phyloP scores from a whole-genome alignment of 2,113 vertebrate species.

The Gobius niger region DNA sequence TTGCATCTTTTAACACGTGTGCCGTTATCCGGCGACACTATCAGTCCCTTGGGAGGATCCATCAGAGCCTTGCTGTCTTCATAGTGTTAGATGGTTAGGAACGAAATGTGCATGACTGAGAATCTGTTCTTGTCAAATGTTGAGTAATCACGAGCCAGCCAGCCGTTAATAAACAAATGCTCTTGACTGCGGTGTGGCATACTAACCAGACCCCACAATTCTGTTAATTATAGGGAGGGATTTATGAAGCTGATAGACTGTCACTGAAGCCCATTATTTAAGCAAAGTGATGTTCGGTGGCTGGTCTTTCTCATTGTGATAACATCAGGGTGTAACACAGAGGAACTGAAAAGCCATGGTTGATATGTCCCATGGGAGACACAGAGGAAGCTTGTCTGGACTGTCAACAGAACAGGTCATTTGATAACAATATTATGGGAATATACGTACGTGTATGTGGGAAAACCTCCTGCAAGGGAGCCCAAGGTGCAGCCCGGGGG shows the following conservation, averaged over 20 bases:
- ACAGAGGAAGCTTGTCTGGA: not conserved
- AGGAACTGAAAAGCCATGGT: not conserved
- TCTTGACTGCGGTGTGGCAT: constrained; percentile 43
- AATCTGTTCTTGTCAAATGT: constrained; percentile 74
- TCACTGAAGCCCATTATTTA: constrained; percentile 31
- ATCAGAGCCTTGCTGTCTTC: constrained; percentile 65
- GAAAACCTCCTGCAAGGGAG: too few species aligned
- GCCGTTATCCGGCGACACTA: constrained; percentile 61
- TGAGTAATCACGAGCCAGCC: constrained; percentile 69
- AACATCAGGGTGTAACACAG: not conserved
- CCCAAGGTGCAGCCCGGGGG: too few species aligned
- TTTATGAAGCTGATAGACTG: constrained; percentile 47
- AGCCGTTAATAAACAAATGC: constrained; percentile 71
- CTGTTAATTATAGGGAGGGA: constrained; percentile 57
- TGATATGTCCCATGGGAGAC: not conserved
- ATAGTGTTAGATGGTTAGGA: constrained; percentile 55
- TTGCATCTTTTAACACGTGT: constrained; percentile 57
- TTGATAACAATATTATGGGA: too few species aligned
- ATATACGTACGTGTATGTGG: too few species aligned
- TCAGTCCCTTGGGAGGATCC: constrained; percentile 66
- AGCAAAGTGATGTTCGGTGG: not conserved
- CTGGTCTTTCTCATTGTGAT: not conserved
- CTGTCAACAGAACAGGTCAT: not conserved
- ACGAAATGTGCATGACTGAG: constrained; percentile 68
- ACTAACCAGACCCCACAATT: constrained; percentile 57